Conservation (phyloP, 2,888 invertebrate genomes). For the Dendrolimus houi region DNA sequence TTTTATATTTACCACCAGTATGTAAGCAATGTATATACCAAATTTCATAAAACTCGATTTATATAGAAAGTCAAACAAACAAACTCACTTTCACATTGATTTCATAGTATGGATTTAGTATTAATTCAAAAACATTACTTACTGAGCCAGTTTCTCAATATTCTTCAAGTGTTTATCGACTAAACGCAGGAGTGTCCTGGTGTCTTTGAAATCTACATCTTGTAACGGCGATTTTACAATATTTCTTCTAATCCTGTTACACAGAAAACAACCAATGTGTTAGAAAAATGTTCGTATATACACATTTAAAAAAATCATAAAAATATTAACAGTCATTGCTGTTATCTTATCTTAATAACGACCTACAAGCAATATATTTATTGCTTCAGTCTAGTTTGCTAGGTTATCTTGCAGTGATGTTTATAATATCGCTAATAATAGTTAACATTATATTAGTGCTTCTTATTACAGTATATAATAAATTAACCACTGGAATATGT, state of each 20-base stretch:
- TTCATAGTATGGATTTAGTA: too few species aligned
- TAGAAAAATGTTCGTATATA: too few species aligned
- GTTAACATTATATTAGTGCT: slow-evolving; percentile 16
- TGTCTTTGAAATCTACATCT: slow-evolving; percentile 27
- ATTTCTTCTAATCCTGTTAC: slow-evolving; percentile 18
- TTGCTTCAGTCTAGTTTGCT: too few species aligned
- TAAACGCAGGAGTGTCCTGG: slow-evolving; percentile 22
- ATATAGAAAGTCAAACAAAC: too few species aligned
- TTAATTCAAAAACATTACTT: slow-evolving; percentile 12
- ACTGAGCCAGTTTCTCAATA: slow-evolving; percentile 39
- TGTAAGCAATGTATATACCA: too few species aligned
- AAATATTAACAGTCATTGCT: too few species aligned
- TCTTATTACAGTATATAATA: slow-evolving; percentile 22
- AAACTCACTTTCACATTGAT: too few species aligned
- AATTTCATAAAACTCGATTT: too few species aligned
- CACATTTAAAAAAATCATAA: too few species aligned
- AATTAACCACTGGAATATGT: slow-evolving; percentile 38
- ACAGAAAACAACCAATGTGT: too few species aligned
- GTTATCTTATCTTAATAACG: background rate
- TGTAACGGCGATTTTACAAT: slow-evolving; percentile 28
- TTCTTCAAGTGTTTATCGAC: slow-evolving; percentile 38
- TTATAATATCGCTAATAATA: slow-evolving; percentile 18
- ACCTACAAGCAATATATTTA: too few species aligned
- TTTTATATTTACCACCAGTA: too few species aligned
- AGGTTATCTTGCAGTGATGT: slow-evolving; percentile 14